Evolutionary conservation across 1,140 invertebrate species (phyloP), one percentile per base, ranked within the genome.

Genomic region (Papilio polyxenes): DNA sequence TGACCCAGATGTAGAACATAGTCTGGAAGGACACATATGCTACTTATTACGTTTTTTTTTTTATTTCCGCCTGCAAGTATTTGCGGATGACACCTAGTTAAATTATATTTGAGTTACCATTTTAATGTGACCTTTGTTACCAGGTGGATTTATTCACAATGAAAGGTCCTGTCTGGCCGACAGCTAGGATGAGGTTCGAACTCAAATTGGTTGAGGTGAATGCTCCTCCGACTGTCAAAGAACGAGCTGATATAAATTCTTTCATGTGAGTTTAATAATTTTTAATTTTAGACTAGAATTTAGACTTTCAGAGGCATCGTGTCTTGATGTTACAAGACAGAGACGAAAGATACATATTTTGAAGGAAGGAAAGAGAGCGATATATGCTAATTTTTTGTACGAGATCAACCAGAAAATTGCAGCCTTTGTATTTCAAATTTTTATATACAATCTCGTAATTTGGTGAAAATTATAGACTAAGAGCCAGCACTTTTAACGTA

Each of bases 141-240:
- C 56, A 95, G 85, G 93, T 98, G 17, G 96, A 98, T 79, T 94
- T 99, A 1, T 99, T 99, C 92, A 98, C 97, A 10, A 98, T 99
- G 96, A 95, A 97, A 44, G 97, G 97, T 0, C 97, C 97, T 0
- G 92, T 95, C 17, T 96, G 96, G 94, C 89, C 95, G 0, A 95
- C 94, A n/a, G 96, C 97, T 13, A 96, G 95, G n/a, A 95, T 97
- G 23, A 95, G 96, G 59, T 99, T 98, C 93, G 95, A 96, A 48
- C 95, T 98, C 86, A 95, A 96, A 15, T 89, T 99, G 2, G 89
- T 96, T 1, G 93, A 95, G 72, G 96, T 96, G 0, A 94, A 96
- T 82, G 96, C 96, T 4, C 96, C 96, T 0, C 93, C 95, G 0
- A 95, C 95, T 11, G 94, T 98, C 1, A 88, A 85, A 10, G 85